Conservation (phyloP, 2,113 vertebrate species). For the Hassar affinis region DNA sequence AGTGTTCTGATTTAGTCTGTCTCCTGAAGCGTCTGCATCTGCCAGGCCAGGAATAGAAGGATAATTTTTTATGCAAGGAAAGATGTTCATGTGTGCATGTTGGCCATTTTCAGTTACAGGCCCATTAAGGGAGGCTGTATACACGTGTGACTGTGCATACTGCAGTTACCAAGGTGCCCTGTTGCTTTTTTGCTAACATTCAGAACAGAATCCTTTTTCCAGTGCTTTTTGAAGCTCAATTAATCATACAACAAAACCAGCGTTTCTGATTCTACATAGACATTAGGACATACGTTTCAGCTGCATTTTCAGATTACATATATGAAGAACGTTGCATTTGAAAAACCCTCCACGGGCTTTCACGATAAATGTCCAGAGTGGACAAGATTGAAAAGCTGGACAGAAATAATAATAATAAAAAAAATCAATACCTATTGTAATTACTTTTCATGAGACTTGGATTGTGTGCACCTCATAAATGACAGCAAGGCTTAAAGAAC, state of each 20-base stretch:
- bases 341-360: not conserved
- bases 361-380: not conserved
- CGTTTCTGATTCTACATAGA: not conserved
- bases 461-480: not conserved
- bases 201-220: not conserved
- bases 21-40: conserved; percentile 44
- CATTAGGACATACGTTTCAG: not conserved
- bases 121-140: not conserved
- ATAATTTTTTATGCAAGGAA: not conserved
- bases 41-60: conserved; percentile 48
- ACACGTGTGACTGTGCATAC: not conserved
- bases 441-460: conserved; percentile 28
- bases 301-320: not conserved
- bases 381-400: conserved; percentile 21
- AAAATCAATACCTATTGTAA: conserved; percentile 38
- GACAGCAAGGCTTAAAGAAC: conserved; percentile 37
- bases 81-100: conserved; percentile 25
- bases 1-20: conserved; percentile 50
- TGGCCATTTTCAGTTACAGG: conserved; percentile 22
- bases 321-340: not conserved
- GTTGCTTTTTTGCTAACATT: conserved; percentile 16
- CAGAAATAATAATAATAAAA: not conserved
- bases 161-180: not conserved
- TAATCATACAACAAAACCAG: conserved; percentile 1
- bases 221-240: not conserved